Base-by-base conservation (phyloP, 2,888 invertebrate species). In the Sericinus montela region DNA sequence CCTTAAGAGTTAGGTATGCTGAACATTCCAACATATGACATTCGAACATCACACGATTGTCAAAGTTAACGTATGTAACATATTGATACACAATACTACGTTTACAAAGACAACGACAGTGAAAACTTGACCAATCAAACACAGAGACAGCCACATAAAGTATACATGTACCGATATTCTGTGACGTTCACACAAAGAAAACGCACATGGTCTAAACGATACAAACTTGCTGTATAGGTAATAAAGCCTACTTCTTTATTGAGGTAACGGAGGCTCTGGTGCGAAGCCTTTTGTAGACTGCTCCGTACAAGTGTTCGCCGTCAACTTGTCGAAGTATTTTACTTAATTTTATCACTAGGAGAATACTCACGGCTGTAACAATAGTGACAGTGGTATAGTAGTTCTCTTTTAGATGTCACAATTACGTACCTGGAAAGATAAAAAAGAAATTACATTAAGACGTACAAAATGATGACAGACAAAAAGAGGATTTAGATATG, bases 391-490 rank as follows among this genome's bases (percentile, higher is more conserved):
- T 11, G 39, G 23, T 25, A 32, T n/a, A 10, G 19, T 11, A 3
- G 32, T 11, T 5, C 1, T 7, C 5, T 13, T 1, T 30, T 9
- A 34, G 28, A 16, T 13, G n/a, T n/a, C 5, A 11, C 23, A 1
- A 10, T 30, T 45, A 46, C 46, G 39, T 46, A 46, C 46, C 46
- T 46, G 39, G 11, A 40, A 40, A 25, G 11, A 46, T 34, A 40
- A 15, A 46, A 40, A 46, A 6, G n/a, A n/a, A 28, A 39, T 25
- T 25, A 16, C 4, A 39, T 39, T 35, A 35, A 14, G 14, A 7
- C 11, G 11, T 10, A 32, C 32, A 13, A 13, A 32, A 14, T n/a
- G 25, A 45, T 23, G n/a, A 25, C 25, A 10, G 14, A 39, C 11
- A 40, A 28, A 46, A 15, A 23, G 0, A 10, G 9, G 38, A 11